Evolutionary conservation across 2,797 vertebrate species (phyloP).

Genomic region (Sylvilagus floridanus): DNA sequence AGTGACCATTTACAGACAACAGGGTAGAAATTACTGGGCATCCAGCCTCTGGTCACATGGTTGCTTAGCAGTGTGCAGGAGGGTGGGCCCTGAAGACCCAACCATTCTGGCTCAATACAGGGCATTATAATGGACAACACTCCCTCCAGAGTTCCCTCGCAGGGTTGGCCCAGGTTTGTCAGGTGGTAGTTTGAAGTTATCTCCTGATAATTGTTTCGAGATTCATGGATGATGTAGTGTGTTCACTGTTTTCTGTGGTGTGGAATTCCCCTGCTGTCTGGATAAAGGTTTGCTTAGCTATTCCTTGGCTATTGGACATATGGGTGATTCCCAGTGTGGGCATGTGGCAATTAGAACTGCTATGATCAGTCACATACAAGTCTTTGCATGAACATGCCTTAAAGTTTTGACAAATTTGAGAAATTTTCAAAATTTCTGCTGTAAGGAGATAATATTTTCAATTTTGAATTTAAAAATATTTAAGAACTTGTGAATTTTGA

Average conservation of each 20-base stretch:
- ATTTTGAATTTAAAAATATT: neutral
- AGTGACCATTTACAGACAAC: neutral
- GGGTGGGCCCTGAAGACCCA: accelerated
- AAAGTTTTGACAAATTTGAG: neutral
- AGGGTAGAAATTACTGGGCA: neutral
- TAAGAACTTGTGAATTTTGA: constrained; percentile 13
- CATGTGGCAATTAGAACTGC: neutral
- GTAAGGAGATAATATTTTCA: neutral
- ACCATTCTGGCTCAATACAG: neutral
- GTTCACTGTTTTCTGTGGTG: neutral
- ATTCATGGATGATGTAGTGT: neutral
- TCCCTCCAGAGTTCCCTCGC: neutral
- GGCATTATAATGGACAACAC: neutral
- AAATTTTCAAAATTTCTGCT: neutral
- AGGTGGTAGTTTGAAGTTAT: neutral
- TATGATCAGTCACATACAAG: neutral
- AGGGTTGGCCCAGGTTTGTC: neutral
- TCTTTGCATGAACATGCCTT: constrained; percentile 1
- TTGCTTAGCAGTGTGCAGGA: neutral
- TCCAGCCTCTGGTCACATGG: neutral
- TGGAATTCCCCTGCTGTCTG: neutral
- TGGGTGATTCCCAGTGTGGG: neutral
- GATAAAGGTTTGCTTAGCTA: neutral
- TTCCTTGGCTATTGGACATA: neutral
- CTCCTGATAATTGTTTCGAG: neutral